These are phyloP conservation scores for Drosophila kurseongensis DNA, from an alignment of 1,140 invertebrate species.

Conservation along the genomic window DNA sequence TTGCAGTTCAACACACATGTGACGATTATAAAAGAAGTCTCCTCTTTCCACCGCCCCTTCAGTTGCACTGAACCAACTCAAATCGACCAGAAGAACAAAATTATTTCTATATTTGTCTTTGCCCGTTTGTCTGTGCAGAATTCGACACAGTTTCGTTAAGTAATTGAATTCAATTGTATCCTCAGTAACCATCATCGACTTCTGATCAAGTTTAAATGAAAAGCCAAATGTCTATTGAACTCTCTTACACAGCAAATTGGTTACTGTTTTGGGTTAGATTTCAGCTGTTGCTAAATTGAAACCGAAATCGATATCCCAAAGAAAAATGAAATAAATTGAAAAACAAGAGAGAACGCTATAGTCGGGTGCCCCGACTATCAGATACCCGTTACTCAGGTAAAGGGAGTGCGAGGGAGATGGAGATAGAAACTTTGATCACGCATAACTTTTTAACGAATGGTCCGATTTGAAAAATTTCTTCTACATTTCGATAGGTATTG, in stretches of 20 bases:
- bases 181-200: constrained; percentile 24
- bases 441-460: too few relatives aligned
- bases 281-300: constrained; percentile 8
- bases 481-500: too few relatives aligned
- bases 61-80: constrained; percentile 9
- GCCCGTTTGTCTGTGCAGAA: constrained; percentile 21
- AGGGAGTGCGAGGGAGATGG: too few relatives aligned
- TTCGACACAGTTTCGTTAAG: constrained; percentile 56
- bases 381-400: too few relatives aligned
- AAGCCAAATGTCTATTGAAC: constrained; percentile 42
- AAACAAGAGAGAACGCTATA: too few relatives aligned
- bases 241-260: background rate
- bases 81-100: constrained; percentile 24
- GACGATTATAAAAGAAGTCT: constrained; percentile 52
- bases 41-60: background rate
- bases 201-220: constrained; percentile 30
- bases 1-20: constrained; percentile 48
- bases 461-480: too few relatives aligned
- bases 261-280: constrained; percentile 8
- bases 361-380: too few relatives aligned
- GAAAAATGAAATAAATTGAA: background rate
- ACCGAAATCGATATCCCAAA: background rate
- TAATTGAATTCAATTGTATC: constrained; percentile 74
- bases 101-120: constrained; percentile 62
- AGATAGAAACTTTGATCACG: too few relatives aligned